Conservation (phyloP, 2,888 invertebrate species). For the Xanthorhoe spadicearia region DNA sequence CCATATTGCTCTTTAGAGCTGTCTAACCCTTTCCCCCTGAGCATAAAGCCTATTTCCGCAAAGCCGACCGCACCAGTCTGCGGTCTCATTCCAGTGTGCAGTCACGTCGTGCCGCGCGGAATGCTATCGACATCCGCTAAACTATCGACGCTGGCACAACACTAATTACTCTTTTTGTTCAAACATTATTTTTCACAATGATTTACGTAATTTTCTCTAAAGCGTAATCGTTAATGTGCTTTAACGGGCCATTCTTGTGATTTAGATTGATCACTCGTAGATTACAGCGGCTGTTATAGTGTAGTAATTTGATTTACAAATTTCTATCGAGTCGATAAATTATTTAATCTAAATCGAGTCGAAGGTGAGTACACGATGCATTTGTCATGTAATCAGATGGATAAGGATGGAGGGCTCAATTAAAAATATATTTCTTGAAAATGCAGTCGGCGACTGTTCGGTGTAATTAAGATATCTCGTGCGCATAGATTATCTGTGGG, state of each 20-base stretch:
- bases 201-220: constrained; percentile 71
- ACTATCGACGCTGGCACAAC: constrained; percentile 79
- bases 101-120: constrained; percentile 74
- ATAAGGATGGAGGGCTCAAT: constrained; percentile 59
- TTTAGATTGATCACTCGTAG: constrained; percentile 70
- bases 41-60: constrained; percentile 52
- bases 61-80: constrained; percentile 31
- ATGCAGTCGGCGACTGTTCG: constrained; percentile 46
- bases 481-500: constrained; percentile 60
- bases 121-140: constrained; percentile 82
- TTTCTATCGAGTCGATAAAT: constrained; percentile 34
- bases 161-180: constrained; percentile 80
- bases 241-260: constrained; percentile 68
- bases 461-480: constrained; percentile 69
- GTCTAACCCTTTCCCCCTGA: constrained; percentile 41
- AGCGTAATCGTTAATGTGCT: constrained; percentile 73
- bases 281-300: constrained; percentile 49
- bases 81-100: constrained; percentile 72
- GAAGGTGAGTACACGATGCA: constrained; percentile 43
- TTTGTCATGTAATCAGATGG: constrained; percentile 61
- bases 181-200: constrained; percentile 72
- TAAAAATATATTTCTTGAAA: constrained; percentile 64
- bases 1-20: constrained; percentile 45
- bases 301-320: constrained; percentile 40
- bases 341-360: constrained; percentile 31